phyloP scores from a whole-genome alignment of 2,888 invertebrate genomes.

The Palloptera scutellata region DNA sequence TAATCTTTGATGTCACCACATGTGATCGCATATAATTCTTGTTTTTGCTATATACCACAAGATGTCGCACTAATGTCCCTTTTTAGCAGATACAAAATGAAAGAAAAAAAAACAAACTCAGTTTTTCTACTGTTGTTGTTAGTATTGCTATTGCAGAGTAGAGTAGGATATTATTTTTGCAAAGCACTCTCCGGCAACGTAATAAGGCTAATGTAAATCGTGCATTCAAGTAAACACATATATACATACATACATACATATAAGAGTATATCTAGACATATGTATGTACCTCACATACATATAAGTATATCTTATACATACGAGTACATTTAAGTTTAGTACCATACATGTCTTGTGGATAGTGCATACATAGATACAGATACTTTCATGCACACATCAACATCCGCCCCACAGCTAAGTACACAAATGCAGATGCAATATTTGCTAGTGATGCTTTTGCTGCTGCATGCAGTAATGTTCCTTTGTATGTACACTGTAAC shows the following conservation, averaged over 20 bases:
- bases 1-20: neutral
- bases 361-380: neutral
- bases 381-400: conserved; percentile 9
- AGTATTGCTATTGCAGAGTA: too few species aligned
- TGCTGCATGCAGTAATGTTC: conserved; percentile 12
- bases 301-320: too few species aligned
- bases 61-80: neutral
- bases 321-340: too few species aligned
- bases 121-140: too few species aligned
- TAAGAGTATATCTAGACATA: neutral
- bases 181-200: conserved; percentile 31
- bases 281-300: too few species aligned
- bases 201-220: conserved; percentile 47
- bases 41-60: neutral
- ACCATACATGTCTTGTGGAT: neutral
- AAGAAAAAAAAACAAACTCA: too few species aligned
- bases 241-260: conserved; percentile 12
- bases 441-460: neutral
- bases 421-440: neutral
- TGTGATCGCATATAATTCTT: neutral
- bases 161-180: too few species aligned
- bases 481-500: too few species aligned
- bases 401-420: conserved; percentile 19
- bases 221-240: conserved; percentile 25
- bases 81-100: too few species aligned